Base-by-base conservation (phyloP, 2,888 invertebrate species). In the Lasioglossum oenotherae region DNA sequence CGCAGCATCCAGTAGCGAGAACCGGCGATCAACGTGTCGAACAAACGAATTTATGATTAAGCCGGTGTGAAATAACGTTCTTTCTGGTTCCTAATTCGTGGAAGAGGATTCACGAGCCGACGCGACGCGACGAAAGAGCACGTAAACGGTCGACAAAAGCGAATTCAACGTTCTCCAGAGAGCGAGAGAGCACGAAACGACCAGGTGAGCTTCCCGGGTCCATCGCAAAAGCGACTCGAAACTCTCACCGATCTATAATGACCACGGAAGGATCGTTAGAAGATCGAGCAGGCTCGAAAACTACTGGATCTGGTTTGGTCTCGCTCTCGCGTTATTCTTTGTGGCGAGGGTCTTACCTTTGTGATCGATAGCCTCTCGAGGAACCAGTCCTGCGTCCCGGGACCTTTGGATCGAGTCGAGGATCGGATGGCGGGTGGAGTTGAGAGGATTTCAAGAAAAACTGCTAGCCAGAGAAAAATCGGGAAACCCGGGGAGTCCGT, bases 341-440 rank as follows among this genome's bases (percentile, higher is more conserved):
- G 44, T 19, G 19, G 35, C 67, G 53, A 74, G 12, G n/a, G 41
- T 77, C 74, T 74, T 49, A 27, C 41, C 19, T 6, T n/a, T n/a
- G 60, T 71, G 46, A 74, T 81, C 69, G 78, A 81, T 78, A 78
- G 44, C 81, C 69, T 35, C 35, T 75, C 38, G 23, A 64, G 75
- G 69, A 80, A 80, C 75, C 75, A 75, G 75, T 80, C 75, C 64
- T 72, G 44, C 38, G 67, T 71, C 67, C 46, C 53, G 71, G 71
- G 38, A 53, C 53, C 41, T 27, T 57, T 41, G 38, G 60, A 71
- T 49, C 60, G 60, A 73, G 71, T 23, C 67, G 67, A 77, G 60
- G 60, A 60, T 60, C 31, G 67, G 5, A 12, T 4, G 23, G 19
- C 16, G 31, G 46, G 64, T 8, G 31, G 46, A 46, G 16, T 53